Conservation (phyloP, 2,888 invertebrate species). For the Metacarcinus magister region DNA sequence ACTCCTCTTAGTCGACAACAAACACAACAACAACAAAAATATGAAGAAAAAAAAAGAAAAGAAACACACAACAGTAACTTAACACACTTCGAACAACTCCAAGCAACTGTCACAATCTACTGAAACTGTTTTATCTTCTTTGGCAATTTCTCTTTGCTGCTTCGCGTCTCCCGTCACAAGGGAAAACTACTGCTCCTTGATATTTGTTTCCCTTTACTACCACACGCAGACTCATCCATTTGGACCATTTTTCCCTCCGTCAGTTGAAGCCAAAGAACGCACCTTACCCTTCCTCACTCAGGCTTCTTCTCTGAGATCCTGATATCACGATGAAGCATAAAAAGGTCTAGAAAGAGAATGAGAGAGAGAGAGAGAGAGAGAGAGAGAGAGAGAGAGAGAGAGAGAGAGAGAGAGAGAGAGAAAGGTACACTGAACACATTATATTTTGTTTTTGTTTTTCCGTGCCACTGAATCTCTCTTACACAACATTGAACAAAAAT, state of each 20-base stretch:
- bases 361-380: not conserved
- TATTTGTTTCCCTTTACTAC: no score
- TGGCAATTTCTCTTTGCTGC: no score
- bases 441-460: not conserved
- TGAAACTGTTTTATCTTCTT: no score
- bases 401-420: slow-evolving; percentile 12
- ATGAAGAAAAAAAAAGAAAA: no score
- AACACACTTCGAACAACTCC: no score
- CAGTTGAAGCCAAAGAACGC: not conserved
- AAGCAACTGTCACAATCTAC: no score
- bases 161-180: no score
- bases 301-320: not conserved
- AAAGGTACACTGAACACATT: not conserved
- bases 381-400: not conserved
- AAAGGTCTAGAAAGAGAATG: not conserved
- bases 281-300: not conserved
- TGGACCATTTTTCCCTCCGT: not conserved
- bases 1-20: no score
- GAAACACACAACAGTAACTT: no score
- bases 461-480: not conserved
- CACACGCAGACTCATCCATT: no score
- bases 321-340: not conserved
- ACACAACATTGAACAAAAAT: not conserved
- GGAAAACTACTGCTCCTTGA: no score
- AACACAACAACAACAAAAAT: no score